Conservation (phyloP, 2,113 vertebrate species). For the Oophaga pumilio region DNA sequence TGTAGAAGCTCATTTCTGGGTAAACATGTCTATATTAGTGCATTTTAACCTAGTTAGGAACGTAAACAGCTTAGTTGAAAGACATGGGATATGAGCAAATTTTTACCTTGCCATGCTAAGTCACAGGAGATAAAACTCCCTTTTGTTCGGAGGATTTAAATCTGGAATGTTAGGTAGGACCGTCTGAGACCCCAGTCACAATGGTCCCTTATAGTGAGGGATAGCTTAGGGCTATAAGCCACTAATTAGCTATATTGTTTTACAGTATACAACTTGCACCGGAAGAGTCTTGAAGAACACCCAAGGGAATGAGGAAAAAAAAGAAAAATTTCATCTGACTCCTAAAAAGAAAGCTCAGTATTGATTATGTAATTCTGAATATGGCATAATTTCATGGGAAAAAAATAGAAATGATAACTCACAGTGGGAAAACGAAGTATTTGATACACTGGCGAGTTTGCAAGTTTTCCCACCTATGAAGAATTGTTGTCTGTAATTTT, state of each 20-base stretch:
- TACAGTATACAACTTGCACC: conserved; percentile 54
- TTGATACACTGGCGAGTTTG: too few relatives aligned
- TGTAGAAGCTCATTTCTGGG: neutral
- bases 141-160: conserved; percentile 54
- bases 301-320: conserved; percentile 38
- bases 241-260: conserved; percentile 59
- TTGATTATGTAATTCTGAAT: neutral
- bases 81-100: conserved; percentile 52
- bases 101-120: conserved; percentile 47
- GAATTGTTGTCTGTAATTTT: too few relatives aligned
- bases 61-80: conserved; percentile 31
- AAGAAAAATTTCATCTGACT: neutral
- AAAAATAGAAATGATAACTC: neutral
- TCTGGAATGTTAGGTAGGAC: conserved; percentile 52
- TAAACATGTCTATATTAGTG: neutral
- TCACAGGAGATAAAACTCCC: conserved; percentile 56
- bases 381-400: neutral
- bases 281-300: conserved; percentile 54
- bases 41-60: conserved; percentile 12
- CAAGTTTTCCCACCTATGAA: too few relatives aligned
- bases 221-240: conserved; percentile 58
- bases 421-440: too few relatives aligned
- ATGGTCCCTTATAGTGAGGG: conserved; percentile 51
- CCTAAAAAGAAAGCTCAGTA: conserved; percentile 6
- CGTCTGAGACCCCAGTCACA: conserved; percentile 54